These are phyloP conservation scores for Melieria crassipennis DNA, from an alignment of 2,888 invertebrate species.

Conservation along the genomic window DNA sequence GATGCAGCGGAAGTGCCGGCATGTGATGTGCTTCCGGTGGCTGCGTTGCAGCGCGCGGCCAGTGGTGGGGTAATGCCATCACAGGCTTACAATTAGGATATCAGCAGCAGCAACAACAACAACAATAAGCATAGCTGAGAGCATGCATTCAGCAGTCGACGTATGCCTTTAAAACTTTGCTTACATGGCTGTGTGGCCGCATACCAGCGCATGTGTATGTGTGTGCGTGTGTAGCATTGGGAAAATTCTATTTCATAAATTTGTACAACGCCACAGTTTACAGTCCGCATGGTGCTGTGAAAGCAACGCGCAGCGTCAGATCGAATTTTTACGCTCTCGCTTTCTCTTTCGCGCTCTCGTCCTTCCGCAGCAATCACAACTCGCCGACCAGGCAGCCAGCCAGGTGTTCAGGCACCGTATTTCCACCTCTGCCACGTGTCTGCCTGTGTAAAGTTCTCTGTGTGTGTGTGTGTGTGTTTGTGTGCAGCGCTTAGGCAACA, in stretches of 20 bases:
- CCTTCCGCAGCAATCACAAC: no score
- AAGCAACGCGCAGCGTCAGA: background rate
- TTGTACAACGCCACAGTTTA: slow-evolving; percentile 13
- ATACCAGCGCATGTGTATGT: background rate
- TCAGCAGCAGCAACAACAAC: background rate
- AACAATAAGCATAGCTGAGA: background rate
- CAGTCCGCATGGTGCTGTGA: background rate
- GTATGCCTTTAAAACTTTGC: background rate
- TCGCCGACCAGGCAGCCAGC: no score
- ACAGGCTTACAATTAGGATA: background rate
- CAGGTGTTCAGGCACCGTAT: background rate
- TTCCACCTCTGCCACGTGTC: background rate
- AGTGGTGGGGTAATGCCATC: no score
- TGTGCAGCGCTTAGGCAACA: background rate
- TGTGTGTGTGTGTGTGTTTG: background rate
- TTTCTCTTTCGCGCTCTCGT: no score
- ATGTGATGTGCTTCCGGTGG: no score
- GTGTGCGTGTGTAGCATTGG: background rate
- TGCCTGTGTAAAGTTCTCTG: background rate
- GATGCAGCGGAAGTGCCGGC: no score
- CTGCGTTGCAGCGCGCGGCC: no score
- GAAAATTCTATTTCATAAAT: background rate
- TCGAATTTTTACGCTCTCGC: no score
- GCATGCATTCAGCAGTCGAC: background rate
- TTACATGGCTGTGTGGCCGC: background rate